phyloP scores from a whole-genome alignment of 1,140 invertebrate genomes.

The Zaprionus africanus region DNA sequence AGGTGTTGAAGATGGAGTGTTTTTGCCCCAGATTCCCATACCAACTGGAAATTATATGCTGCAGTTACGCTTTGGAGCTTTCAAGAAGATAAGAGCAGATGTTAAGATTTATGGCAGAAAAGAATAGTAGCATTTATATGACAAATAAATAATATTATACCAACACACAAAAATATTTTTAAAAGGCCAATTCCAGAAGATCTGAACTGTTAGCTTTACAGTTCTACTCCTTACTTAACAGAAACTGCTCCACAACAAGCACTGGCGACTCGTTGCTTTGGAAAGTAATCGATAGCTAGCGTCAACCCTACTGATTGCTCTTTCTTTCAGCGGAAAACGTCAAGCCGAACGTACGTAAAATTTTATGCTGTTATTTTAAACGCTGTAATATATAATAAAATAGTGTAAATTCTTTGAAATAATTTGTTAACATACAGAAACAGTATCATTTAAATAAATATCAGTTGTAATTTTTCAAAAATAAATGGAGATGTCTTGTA shows the following conservation, averaged over 20 bases:
- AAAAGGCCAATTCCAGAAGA: background rate
- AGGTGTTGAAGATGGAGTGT: background rate
- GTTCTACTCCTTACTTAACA: constrained; percentile 8
- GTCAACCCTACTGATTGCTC: constrained; percentile 10
- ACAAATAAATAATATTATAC: background rate
- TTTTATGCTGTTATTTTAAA: background rate
- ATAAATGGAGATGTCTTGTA: constrained; percentile 4
- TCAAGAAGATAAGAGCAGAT: constrained; percentile 34
- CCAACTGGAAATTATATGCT: constrained; percentile 52
- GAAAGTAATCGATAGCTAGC: background rate
- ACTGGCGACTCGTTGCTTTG: background rate
- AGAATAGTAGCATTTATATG: background rate
- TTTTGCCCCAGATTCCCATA: constrained; percentile 33
- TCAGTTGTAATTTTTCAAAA: background rate
- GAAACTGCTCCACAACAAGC: constrained; percentile 9
- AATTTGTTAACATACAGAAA: background rate
- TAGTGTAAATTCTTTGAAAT: constrained; percentile 15
- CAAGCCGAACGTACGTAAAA: constrained; percentile 62
- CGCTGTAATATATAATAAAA: constrained; percentile 11
- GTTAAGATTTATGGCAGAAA: constrained; percentile 18
- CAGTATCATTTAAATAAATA: background rate
- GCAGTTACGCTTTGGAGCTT: constrained; percentile 23
- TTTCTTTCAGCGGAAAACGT: constrained; percentile 66
- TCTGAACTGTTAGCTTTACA: constrained; percentile 8
- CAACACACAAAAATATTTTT: background rate